Base-by-base conservation (phyloP, 1,140 invertebrate species). In the Drepana arcuata region DNA sequence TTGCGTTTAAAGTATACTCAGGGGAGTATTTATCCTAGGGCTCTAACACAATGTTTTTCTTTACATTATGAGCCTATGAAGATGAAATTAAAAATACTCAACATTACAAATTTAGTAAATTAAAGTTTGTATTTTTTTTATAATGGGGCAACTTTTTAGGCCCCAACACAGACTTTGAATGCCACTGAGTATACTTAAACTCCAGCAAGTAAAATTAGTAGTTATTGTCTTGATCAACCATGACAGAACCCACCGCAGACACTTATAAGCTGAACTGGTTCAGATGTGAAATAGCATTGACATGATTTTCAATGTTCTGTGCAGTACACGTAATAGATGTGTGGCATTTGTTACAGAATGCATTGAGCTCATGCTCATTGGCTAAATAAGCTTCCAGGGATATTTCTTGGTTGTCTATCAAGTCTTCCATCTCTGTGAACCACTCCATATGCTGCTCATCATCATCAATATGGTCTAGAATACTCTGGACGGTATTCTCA, bases 321-420 rank as follows among this genome's bases (percentile, higher is more conserved):
- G 30, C 13, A 36, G 54, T 59, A 28, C 68, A 72, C 4, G 34
- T 18, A 4, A 75, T 39, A 18, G 66, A 52, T 11, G 50, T 25
- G 7, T 67, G 41, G 32, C 72, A 77, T 48, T 58, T 71, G 11
- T 61, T 66, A 16, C 72, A 77, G 30, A 50, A 69, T 6, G 59
- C 72, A 29, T 55, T 63, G 11, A 51, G 48, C 12, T 77, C 69
- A 43, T 65, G 51, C 26, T 73, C 62, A 36, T 64, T 44, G 5
- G 58, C 45, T 16, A 77, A 42, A 39, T 48, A 77, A 14, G 55
- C 50, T 14, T 66, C 54, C 32, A 73, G 44, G 1, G 56, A 52
- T 9, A 77, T 45, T 25, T 65, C 65, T 21, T 73, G 67, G 4
- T 48, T 53, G 12, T 65, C 62, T 14, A 62, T 66, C 5, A 69